Conservation (phyloP, 2,888 invertebrate genomes). For the Ophonus ardosiacus region DNA sequence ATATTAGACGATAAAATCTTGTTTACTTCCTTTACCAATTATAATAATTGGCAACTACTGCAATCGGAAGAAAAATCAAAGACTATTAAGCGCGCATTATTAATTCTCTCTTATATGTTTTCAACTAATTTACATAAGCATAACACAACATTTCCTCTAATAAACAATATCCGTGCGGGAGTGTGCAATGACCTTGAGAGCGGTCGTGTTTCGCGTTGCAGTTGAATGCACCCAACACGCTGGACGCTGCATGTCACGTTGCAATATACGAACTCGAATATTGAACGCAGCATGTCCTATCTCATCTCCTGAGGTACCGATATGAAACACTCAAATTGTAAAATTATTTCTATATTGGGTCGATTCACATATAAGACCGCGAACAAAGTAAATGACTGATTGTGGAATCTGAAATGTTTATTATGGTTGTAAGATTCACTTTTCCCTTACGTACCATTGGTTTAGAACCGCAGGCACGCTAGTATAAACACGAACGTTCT, state of each 20-base stretch:
- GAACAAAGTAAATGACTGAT: slow-evolving; percentile 37
- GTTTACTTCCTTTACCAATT: no score
- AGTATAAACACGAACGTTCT: no score
- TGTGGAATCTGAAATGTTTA: neutral
- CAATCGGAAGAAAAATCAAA: no score
- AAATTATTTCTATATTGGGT: neutral
- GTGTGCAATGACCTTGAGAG: slow-evolving; percentile 41
- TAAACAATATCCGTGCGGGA: neutral
- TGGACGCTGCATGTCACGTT: slow-evolving; percentile 7
- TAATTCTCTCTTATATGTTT: neutral
- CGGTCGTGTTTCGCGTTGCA: slow-evolving; percentile 47
- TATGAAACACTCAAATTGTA: neutral
- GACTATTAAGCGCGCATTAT: no score
- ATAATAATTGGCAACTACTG: no score
- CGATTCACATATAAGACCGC: slow-evolving; percentile 14
- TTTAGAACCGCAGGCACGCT: no score
- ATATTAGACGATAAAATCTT: no score
- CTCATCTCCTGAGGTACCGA: neutral
- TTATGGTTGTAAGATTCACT: no score
- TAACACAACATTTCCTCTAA: neutral
- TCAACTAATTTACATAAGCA: neutral
- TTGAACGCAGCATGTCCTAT: neutral
- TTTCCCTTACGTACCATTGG: no score
- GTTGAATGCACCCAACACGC: slow-evolving; percentile 52
- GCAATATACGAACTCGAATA: slow-evolving; percentile 19